These are phyloP conservation scores for Gasterosteus nipponicus DNA, from an alignment of 2,113 vertebrate species.

Conservation along the genomic window DNA sequence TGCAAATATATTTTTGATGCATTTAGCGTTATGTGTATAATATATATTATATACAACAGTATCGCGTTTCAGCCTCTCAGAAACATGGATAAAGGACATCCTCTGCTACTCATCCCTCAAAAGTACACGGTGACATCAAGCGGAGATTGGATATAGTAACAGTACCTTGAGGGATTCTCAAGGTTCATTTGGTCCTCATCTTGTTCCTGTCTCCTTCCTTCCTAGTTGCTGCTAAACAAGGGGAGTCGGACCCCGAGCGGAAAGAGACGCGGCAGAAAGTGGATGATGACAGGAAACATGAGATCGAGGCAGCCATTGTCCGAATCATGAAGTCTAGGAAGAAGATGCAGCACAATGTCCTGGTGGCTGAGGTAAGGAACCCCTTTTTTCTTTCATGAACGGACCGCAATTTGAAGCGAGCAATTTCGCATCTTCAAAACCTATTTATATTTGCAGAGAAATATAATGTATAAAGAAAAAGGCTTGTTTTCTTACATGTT, in stretches of 20 bases:
- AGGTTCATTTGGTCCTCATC: not conserved
- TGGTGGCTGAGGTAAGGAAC: conserved; percentile 92
- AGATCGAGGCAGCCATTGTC: conserved; percentile 98
- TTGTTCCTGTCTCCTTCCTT: not conserved
- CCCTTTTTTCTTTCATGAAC: not conserved
- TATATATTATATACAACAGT: no score
- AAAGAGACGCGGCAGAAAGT: conserved; percentile 98
- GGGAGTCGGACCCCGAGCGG: conserved; percentile 95
- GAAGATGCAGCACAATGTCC: conserved; percentile 98
- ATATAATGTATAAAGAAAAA: not conserved
- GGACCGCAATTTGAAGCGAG: not conserved
- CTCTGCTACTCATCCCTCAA: not conserved
- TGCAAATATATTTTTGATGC: no score
- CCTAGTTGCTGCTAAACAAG: conserved; percentile 97
- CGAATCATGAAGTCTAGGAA: conserved; percentile 99
- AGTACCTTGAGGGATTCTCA: not conserved
- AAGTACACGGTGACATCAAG: no score
- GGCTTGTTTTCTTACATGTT: not conserved
- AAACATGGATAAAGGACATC: not conserved
- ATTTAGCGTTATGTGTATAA: no score
- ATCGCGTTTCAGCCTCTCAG: not conserved
- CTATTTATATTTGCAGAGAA: not conserved
- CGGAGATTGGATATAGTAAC: not conserved
- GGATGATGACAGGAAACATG: conserved; percentile 98
- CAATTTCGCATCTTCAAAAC: not conserved